Conservation (phyloP, 2,888 invertebrate species). For the Tetrapedia diversipes region DNA sequence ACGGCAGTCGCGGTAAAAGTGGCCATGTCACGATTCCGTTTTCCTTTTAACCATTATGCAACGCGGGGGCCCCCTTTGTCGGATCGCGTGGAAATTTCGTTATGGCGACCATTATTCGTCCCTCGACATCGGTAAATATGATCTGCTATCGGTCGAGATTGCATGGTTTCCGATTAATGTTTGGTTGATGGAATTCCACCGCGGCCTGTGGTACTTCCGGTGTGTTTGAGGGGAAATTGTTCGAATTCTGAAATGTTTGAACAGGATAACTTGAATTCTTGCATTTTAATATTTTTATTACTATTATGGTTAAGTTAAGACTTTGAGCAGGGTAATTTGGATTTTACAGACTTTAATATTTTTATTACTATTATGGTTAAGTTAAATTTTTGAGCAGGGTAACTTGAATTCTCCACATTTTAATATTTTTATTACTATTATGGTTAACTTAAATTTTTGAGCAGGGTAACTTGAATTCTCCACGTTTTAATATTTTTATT, state of each 20-base stretch:
- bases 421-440: too few species aligned
- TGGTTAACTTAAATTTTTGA: too few species aligned
- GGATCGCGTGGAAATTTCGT: constrained; percentile 19
- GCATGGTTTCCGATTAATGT: constrained; percentile 2
- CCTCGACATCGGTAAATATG: constrained; percentile 4
- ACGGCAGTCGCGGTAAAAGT: constrained; percentile 12
- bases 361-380: too few species aligned
- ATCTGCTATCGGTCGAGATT: not conserved
- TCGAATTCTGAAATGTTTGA: not conserved
- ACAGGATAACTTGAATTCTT: too few species aligned
- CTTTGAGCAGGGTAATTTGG: too few species aligned
- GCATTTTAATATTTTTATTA: too few species aligned
- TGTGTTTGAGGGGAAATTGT: not conserved
- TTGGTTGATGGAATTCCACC: not conserved
- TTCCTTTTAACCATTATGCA: constrained; percentile 32
- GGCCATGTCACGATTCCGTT: constrained; percentile 8
- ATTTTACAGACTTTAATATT: too few species aligned
- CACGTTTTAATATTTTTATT: too few species aligned
- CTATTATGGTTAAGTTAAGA: too few species aligned
- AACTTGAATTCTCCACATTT: too few species aligned
- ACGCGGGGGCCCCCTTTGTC: constrained; percentile 18
- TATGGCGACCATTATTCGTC: not conserved
- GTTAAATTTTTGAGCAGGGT: too few species aligned
- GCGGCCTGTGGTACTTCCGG: not conserved
- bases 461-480: too few species aligned